Percentiles rank a stretch among this genome's conserved stretches.
Conservation (phyloP, 2,113 vertebrate species). For the Larimichthys polyactis region DNA sequence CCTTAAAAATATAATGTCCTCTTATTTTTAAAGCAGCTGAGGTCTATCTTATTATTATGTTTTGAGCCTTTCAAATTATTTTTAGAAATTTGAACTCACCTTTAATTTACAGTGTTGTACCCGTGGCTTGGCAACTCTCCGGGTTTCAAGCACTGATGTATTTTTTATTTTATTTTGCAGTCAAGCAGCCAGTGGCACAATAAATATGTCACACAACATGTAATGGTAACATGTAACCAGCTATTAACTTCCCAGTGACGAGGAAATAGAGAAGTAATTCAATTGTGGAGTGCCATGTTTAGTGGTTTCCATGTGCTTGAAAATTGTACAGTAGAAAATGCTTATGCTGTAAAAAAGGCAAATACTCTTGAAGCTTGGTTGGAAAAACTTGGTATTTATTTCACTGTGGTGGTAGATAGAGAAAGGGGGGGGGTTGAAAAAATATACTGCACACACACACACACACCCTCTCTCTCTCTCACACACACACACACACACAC, state of each 20-base stretch:
- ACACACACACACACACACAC: neutral
- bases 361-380: conserved; percentile 26
- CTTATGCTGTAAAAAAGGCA: conserved; percentile 29
- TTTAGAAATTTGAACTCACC: conserved; percentile 31
- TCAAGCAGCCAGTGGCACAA: conserved; percentile 37
- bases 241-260: conserved; percentile 51
- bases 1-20: neutral
- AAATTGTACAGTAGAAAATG: conserved; percentile 55
- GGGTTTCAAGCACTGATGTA: conserved; percentile 3
- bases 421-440: conserved; percentile 8
- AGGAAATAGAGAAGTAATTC: conserved; percentile 38
- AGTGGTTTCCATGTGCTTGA: conserved; percentile 50
- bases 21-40: neutral
- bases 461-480: too few relatives aligned
- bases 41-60: neutral
- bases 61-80: conserved; percentile 4
- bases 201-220: conserved; percentile 65
- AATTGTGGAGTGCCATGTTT: conserved; percentile 55
- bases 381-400: conserved; percentile 51
- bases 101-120: conserved; percentile 43
- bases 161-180: conserved; percentile 36
- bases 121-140: conserved; percentile 16
- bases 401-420: conserved; percentile 8
- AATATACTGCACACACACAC: conserved; percentile 4
- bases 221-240: conserved; percentile 46